Evolutionary conservation across 2,888 invertebrate genomes (phyloP), one percentile per base, ranked within the genome.

Genomic region (Pediacus dermestoides): DNA sequence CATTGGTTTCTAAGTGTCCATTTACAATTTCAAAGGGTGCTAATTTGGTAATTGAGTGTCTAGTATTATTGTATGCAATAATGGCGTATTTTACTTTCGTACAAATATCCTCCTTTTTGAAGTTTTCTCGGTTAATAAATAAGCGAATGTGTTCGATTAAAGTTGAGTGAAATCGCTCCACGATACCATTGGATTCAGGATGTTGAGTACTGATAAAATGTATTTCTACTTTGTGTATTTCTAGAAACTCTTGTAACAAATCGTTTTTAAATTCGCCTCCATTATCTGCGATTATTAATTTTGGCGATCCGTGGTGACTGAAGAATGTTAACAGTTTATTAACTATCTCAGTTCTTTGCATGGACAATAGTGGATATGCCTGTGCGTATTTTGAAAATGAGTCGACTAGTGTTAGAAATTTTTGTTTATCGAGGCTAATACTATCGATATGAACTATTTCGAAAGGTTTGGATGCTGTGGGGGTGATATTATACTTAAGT

Each of bases 391-490:
- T 52, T 9, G 52, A 49, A 21, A 50, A 49, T 16, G 41, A 33
- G 28, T 54, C 52, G 12, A 48, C 37, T 6, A 52, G 46, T 2
- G 48, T 52, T 11, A 48, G 21, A 30, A 50, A 50, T 8, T 43
- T 36, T 25, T 26, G 22, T 6, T 32, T 41, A 11, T 42, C 30
- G 10, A 33, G 9, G 15, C 22, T 27, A 13, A 46, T 31, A 8
- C 34, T 31, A 33, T 49, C 44, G 14, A 34, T 35, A 18, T 45
- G 39, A 21, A 49, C 8, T 16, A 39, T 30, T 26, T 47, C 42
- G 21, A 47, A 46, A 7, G 47, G 31, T 37, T 34, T 28, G 4
- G 12, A 22, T 12, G 40, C 37, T 26, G 44, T 46, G 8, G 45
- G 47, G 1, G 45, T 50, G n/a, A 30, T 30, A 27, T 42, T 38